Evolutionary conservation across 37 sponge, comb jelly and placozoan genomes (phyloP).

Genomic region (Diacarnus erythraeanus): DNA sequence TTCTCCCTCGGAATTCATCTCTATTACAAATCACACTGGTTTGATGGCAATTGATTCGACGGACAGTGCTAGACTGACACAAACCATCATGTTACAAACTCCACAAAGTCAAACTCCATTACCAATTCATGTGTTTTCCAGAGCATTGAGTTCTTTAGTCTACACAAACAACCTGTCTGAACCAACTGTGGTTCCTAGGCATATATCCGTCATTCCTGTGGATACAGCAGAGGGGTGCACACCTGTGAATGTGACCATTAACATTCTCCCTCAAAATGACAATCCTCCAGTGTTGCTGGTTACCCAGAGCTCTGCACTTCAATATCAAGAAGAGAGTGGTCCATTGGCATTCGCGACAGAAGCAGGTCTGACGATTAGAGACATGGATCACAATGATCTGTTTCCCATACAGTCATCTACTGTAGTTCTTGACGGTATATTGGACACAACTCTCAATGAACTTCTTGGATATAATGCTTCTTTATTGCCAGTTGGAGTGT

Average conservation of each 20-base stretch:
- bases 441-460: background rate
- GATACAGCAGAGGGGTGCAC: constrained; percentile 22
- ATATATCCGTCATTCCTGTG: constrained; percentile 20
- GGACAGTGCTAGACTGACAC: background rate
- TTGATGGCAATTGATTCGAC: background rate
- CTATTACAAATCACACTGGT: background rate
- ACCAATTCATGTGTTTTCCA: background rate
- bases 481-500: background rate
- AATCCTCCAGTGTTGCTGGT: constrained; percentile 24
- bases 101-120: background rate
- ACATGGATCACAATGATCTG: constrained; percentile 19
- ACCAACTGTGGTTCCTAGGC: constrained; percentile 12
- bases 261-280: constrained; percentile 34
- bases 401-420: constrained; percentile 24
- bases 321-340: constrained; percentile 19
- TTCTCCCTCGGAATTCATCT: constrained; percentile 8
- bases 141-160: constrained; percentile 14
- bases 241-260: constrained; percentile 21
- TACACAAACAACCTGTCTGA: constrained; percentile 23
- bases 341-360: constrained; percentile 4
- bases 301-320: background rate
- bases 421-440: constrained; percentile 8
- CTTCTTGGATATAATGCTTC: background rate
- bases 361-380: constrained; percentile 15
- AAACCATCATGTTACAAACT: background rate